Conservation (phyloP, 2,113 vertebrate species). For the Stigmatopora nigra region DNA sequence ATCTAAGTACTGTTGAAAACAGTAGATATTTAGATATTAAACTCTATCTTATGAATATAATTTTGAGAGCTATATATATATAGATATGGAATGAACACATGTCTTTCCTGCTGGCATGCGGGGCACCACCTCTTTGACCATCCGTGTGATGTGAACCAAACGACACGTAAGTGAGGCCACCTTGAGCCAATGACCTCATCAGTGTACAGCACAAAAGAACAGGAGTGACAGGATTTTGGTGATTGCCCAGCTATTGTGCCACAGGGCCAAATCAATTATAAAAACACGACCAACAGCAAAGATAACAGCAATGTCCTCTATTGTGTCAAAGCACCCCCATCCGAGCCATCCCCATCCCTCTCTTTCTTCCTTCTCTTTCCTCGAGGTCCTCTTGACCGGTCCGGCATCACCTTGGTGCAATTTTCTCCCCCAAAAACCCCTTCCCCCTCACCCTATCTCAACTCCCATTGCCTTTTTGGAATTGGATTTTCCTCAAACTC, state of each 20-base stretch:
- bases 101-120: slow-evolving; percentile 14
- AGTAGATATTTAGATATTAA: no score
- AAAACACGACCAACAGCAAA: slow-evolving; percentile 71
- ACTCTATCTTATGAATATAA: no score
- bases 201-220: slow-evolving; percentile 64
- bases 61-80: no score
- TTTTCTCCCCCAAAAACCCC: slow-evolving; percentile 68
- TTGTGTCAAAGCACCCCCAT: slow-evolving; percentile 57
- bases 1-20: no score
- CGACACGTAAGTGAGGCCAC: slow-evolving; percentile 31
- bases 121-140: slow-evolving; percentile 41
- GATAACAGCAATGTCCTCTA: slow-evolving; percentile 67
- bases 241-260: slow-evolving; percentile 65
- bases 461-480: slow-evolving; percentile 75
- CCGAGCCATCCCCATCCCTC: no score
- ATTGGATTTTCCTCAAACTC: slow-evolving; percentile 74
- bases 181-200: slow-evolving; percentile 70
- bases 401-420: slow-evolving; percentile 69
- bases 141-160: slow-evolving; percentile 12
- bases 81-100: no score
- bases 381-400: slow-evolving; percentile 69
- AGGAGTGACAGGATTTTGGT: slow-evolving; percentile 69
- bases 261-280: slow-evolving; percentile 73
- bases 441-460: slow-evolving; percentile 68
- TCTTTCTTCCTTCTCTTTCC: slow-evolving; percentile 28